A percentile compares a stretch with the other conserved stretches of the same genome.
phyloP scores from a whole-genome alignment of 2,113 vertebrate genomes.

The Saguinus midas region DNA sequence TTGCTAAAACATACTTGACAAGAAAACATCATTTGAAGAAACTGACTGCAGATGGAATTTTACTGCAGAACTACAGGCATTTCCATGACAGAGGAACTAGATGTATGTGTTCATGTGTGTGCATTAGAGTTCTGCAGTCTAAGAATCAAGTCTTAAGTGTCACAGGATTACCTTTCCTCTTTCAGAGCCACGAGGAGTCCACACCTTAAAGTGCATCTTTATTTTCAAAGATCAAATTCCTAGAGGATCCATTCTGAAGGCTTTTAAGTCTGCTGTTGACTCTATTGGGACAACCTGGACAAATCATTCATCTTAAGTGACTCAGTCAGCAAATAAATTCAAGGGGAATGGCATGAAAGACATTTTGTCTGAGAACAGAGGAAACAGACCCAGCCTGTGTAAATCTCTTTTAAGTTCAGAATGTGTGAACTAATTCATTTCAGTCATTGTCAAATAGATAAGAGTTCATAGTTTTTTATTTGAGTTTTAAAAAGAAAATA shows the following conservation, averaged over 20 bases:
- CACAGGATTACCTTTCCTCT: not conserved
- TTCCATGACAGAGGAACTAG: not conserved
- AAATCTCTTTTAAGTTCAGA: not conserved
- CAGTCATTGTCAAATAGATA: not conserved
- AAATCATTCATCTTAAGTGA: constrained; percentile 38
- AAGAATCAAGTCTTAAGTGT: not conserved
- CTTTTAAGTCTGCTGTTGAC: not conserved
- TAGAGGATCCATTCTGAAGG: constrained; percentile 8
- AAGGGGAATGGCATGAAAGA: not conserved
- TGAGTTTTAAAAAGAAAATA: constrained; percentile 14
- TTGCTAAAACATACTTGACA: not conserved
- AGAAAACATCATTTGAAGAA: not conserved
- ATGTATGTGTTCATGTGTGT: not conserved
- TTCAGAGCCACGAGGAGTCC: not conserved
- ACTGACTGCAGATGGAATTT: not conserved
- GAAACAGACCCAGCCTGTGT: not conserved
- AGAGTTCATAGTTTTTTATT: not conserved
- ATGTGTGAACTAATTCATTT: not conserved
- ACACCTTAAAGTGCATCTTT: not conserved
- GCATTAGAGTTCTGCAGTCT: not conserved
- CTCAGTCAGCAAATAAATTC: constrained; percentile 24
- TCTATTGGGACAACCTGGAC: not conserved
- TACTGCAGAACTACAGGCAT: not conserved
- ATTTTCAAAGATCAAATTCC: not conserved
- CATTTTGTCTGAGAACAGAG: not conserved